Base-by-base conservation (phyloP, 1,140 invertebrate genomes). In the Sinonovacula constricta region DNA sequence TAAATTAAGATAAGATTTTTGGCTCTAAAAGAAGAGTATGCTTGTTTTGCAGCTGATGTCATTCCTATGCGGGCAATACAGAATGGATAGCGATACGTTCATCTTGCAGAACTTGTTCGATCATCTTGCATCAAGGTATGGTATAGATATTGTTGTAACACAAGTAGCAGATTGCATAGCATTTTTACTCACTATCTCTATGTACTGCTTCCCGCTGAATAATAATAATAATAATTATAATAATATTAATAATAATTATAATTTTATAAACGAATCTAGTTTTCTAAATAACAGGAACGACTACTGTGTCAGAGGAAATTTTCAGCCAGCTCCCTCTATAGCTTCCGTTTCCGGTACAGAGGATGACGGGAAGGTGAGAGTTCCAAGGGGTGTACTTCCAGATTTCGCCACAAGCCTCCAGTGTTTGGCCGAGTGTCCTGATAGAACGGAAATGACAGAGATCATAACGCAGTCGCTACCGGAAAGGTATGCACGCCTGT, bases 401-500 rank as follows among this genome's bases (percentile, higher is more conserved):
- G 85, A 84, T 72, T 87, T 83, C 45, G 22, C 53, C 4, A 78
- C 77, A 18, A 83, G 82, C 34, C 68, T 87, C 0, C 80, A 85
- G 34, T 82, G 82, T 60, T 53, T 87, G 4, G 34, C 76, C 12
- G 86, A 87, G 66, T 83, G 83, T 53, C 70, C 80, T 15, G 72
- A 59, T 26, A 59, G 80, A 18, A 63, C 81, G 28, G 85, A 86
- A 33, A 53, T 66, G 3, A 39, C 53, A 22, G 74, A 80, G 31
- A 57, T 74, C 2, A 68, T 86, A 10, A 69, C 81, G 2, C 79
- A 83, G 34, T 81, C 83, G 1, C 51, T 85, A 15, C 84, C 84
- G 30, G 74, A 62, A 30, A 75, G 66, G 26, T 77, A 24, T 22
- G 14, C 28, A 54, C 2, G 26, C 69, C 31, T 34, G 22, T 12